Evolutionary conservation across 2,888 invertebrate species (phyloP), one percentile per base, ranked within the genome.

Genomic region (Polymixis lichenea): DNA sequence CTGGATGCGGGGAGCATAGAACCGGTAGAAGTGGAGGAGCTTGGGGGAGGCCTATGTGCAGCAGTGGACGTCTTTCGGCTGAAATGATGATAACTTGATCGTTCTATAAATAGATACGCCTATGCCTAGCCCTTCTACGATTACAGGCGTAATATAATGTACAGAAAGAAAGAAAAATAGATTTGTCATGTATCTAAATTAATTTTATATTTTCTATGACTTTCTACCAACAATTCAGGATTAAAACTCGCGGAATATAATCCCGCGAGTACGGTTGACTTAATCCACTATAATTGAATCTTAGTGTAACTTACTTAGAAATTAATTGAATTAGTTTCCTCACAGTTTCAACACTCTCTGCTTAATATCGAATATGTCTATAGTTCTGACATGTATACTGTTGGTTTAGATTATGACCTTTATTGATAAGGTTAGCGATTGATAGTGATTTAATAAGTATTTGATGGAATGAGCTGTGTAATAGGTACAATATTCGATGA

Each of bases 321-420:
- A 58, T 64, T 78, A 58, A 78, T 81, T 81, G 28, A 46, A 65
- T 78, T 60, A 78, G 81, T 77, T 77, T 58, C 46, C 17, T 19
- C 4, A 32, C 8, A 64, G 51, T 74, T 75, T 62, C 64, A 22
- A 58, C 55, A 32, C 62, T 56, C 17, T 51, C 43, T 32, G 22
- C 25, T 25, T 79, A 11, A 49, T 60, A 43, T 56, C 17, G 11
- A 56, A 53, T 73, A 43, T 49, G 49, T 38, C 17, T 25, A 55
- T 32, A 55, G 17, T 38, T 53, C 22, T 17, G 46, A 38, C 22
- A n/a, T 32, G 5, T 60, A 38, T 46, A 46, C 11, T 77, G 13
- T 72, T 22, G 17, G 22, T 32, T 72, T 15, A 9, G 43, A 17
- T 43, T 60, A n/a, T 51, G 8, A 11, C n/a, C 19, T n/a, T 17